These are phyloP conservation scores for Tinea semifulvella DNA, from an alignment of 2,888 invertebrate species.

Conservation along the genomic window DNA sequence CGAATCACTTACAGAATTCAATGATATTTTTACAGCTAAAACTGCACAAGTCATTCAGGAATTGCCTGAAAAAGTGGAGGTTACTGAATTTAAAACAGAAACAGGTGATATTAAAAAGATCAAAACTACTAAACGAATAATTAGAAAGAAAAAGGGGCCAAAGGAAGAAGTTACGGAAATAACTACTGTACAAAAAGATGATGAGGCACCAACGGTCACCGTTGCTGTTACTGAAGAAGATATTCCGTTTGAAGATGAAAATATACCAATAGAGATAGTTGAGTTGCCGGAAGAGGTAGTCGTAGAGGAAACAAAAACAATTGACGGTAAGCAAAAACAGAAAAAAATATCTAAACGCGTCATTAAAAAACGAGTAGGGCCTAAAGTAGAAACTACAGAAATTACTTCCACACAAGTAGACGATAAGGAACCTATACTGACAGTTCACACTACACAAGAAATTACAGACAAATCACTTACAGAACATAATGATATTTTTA, in stretches of 20 bases:
- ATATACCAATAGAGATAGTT: constrained; percentile 22
- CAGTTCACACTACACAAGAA: constrained; percentile 13
- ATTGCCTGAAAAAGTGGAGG: constrained; percentile 21
- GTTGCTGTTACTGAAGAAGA: constrained; percentile 15
- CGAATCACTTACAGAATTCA: constrained; percentile 20
- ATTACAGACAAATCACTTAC: constrained; percentile 21
- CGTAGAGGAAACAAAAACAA: constrained; percentile 23
- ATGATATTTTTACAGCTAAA: constrained; percentile 16
- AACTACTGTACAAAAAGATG: constrained; percentile 28
- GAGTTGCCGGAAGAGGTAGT: constrained; percentile 22
- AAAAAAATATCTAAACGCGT: constrained; percentile 24
- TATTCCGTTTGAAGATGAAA: constrained; percentile 20
- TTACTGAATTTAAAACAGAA: constrained; percentile 24
- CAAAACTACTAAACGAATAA: constrained; percentile 24
- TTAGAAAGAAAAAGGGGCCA: constrained; percentile 35
- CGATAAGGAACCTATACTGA: constrained; percentile 14
- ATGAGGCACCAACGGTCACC: constrained; percentile 14
- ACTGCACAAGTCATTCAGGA: constrained; percentile 20
- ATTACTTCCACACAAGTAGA: constrained; percentile 32
- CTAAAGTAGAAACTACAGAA: constrained; percentile 34
- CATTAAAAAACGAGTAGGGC: constrained; percentile 34
- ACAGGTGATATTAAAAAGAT: constrained; percentile 22
- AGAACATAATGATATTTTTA: constrained; percentile 20
- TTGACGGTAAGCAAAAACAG: constrained; percentile 22
- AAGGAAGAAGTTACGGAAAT: constrained; percentile 39